These are phyloP conservation scores for Drosophila diplacantha DNA, from an alignment of 2,888 invertebrate genomes.

Conservation along the genomic window DNA sequence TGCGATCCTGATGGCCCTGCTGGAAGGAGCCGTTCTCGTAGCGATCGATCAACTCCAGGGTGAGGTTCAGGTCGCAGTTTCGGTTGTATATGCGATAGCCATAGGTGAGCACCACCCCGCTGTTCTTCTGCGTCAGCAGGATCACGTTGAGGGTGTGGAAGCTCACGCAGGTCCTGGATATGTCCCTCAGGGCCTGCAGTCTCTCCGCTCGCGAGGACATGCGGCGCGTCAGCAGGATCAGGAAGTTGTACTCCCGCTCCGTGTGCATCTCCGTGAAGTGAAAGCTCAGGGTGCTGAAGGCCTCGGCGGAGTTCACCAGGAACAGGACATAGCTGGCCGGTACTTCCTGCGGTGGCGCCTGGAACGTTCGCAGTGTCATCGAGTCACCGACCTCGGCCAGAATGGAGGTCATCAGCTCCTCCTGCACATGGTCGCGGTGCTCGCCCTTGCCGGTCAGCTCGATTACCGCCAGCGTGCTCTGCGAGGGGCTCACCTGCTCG, in stretches of 20 bases:
- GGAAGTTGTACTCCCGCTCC: constrained; percentile 64
- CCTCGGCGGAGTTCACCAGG: constrained; percentile 56
- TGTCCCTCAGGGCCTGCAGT: constrained; percentile 31
- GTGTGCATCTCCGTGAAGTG: constrained; percentile 45
- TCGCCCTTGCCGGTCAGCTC: constrained; percentile 36
- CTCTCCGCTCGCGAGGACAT: neutral
- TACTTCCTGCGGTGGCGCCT: constrained; percentile 41
- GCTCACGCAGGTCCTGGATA: constrained; percentile 52
- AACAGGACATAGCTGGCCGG: constrained; percentile 60
- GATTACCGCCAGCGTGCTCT: constrained; percentile 57
- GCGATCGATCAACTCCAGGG: constrained; percentile 48
- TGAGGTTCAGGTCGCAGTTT: constrained; percentile 36
- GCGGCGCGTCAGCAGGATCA: constrained; percentile 58
- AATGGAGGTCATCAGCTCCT: constrained; percentile 48
- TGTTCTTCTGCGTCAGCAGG: constrained; percentile 48
- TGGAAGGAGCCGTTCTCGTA: constrained; percentile 44
- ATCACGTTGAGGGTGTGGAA: constrained; percentile 65
- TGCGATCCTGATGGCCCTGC: constrained; percentile 12
- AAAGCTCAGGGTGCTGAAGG: constrained; percentile 57
- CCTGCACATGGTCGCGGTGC: constrained; percentile 20
- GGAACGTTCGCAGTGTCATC: constrained; percentile 56
- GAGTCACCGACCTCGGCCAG: constrained; percentile 39
- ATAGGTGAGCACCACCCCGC: constrained; percentile 45
- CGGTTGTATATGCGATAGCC: constrained; percentile 38
- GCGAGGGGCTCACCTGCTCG: constrained; percentile 49